Conservation (phyloP, 2,113 vertebrate genomes). For the Eonycteris spelaea region DNA sequence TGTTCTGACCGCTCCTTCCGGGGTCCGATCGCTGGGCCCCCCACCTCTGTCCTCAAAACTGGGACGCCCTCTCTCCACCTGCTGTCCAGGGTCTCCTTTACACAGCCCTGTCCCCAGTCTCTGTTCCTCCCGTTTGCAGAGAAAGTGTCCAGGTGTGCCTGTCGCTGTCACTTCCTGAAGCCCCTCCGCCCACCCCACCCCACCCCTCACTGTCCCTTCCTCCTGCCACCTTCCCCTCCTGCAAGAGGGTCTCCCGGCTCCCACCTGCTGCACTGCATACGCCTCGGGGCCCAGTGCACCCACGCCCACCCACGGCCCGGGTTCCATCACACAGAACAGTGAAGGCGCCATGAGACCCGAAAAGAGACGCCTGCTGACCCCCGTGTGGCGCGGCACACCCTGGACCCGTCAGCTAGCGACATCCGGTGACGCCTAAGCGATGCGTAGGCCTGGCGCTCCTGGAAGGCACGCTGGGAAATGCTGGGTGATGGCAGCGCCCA, state of each 20-base stretch:
- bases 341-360: background rate
- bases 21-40: rapidly evolving
- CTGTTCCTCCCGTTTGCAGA: background rate
- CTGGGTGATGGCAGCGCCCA: background rate
- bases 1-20: no score
- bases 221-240: no score
- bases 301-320: rapidly evolving
- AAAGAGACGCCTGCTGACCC: no score
- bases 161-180: background rate
- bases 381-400: background rate
- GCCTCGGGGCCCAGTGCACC: no score
- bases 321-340: rapidly evolving
- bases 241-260: no score
- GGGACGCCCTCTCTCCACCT: rapidly evolving
- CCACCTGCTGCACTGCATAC: rapidly evolving
- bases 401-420: rapidly evolving
- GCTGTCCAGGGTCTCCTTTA: rapidly evolving
- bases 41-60: background rate
- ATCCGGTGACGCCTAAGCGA: rapidly evolving
- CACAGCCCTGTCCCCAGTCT: rapidly evolving
- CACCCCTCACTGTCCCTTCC: no score
- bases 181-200: rapidly evolving
- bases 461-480: background rate
- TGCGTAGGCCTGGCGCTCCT: rapidly evolving
- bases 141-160: background rate